Base-by-base conservation (phyloP, 2,797 vertebrate species). In the Myripristis jacobus region DNA sequence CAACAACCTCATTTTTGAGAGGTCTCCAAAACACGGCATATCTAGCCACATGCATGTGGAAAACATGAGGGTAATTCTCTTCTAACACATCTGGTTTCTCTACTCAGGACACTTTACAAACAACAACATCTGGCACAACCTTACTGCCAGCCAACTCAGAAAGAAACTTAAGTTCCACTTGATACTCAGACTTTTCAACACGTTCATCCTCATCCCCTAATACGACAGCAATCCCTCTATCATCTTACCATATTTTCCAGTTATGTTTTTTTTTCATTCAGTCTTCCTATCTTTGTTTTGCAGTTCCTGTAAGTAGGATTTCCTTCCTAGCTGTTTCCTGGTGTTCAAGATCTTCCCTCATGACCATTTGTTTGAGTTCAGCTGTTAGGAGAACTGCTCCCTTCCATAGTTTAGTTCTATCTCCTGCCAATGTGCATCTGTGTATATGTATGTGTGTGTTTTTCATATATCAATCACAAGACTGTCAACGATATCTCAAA, bases 321-420 rank as follows among this genome's bases (percentile, higher is more conserved):
- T 92, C 91, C 90, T 91, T 92, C 87, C 84, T 85, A 1, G 66
- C 63, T 24, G 60, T 79, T 91, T 92, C 87, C 91, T 90, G 88
- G 59, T 75, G 70, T 76, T 85, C 65, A 66, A 58, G 44, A 58
- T 86, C 75, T 85, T 88, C 74, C 84, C 56, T 75, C 44, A 65
- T 48, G 34, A 55, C 21, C 2, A 2, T 25, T 70, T 13, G n/a
- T 66, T 75, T 53, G 25, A 29, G 41, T 36, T 59, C 12, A 50
- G 19, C 3, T 68, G 50, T 63, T 16, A 66, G 50, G 50, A 69
- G 25, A 75, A 52, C 27, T 36, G 29, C 10, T 34, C 10, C 29
- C 52, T 47, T 54, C 6, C 50, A 12, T 21, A 3, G 27, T 11
- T 43, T 55, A 18, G 2, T 47, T 55, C 15, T 2, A 25, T 55